phyloP scores from a whole-genome alignment of 2,888 invertebrate species.

The Eubasilissa splendida region DNA sequence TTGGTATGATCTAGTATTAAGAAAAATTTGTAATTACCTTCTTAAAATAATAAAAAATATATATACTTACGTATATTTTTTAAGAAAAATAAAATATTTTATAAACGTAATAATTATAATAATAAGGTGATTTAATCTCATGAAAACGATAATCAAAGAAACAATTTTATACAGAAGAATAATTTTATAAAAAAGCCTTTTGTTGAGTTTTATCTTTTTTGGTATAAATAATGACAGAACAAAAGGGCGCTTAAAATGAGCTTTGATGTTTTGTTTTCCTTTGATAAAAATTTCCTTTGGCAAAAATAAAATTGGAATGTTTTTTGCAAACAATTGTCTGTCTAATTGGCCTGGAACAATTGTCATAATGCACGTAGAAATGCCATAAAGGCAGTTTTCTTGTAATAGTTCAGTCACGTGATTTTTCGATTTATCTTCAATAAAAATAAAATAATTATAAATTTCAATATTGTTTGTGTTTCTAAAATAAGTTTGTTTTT shows the following conservation, averaged over 20 bases:
- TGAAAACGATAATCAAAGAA: too few species aligned
- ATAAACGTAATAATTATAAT: too few species aligned
- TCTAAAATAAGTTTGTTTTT: too few species aligned
- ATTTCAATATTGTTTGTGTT: too few species aligned
- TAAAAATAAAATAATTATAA: not conserved
- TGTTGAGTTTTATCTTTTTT: not conserved
- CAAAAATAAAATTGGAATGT: conserved; percentile 14
- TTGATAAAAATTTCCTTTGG: conserved; percentile 17
- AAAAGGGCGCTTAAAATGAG: not conserved
- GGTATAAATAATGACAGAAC: not conserved
- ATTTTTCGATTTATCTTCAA: not conserved
- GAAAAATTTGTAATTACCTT: too few species aligned
- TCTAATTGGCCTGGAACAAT: conserved; percentile 16
- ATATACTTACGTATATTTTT: too few species aligned
- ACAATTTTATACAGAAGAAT: too few species aligned
- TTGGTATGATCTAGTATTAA: too few species aligned
- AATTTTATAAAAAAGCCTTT: not conserved
- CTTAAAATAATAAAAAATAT: too few species aligned
- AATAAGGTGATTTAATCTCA: too few species aligned
- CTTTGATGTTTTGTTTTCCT: conserved; percentile 38
- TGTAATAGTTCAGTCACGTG: not conserved
- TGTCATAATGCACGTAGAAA: conserved; percentile 8
- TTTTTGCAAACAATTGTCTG: conserved; percentile 12
- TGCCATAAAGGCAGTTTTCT: not conserved
- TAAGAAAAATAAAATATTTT: too few species aligned